phyloP scores from a whole-genome alignment of 2,888 invertebrate species.

The Biston stratarius region DNA sequence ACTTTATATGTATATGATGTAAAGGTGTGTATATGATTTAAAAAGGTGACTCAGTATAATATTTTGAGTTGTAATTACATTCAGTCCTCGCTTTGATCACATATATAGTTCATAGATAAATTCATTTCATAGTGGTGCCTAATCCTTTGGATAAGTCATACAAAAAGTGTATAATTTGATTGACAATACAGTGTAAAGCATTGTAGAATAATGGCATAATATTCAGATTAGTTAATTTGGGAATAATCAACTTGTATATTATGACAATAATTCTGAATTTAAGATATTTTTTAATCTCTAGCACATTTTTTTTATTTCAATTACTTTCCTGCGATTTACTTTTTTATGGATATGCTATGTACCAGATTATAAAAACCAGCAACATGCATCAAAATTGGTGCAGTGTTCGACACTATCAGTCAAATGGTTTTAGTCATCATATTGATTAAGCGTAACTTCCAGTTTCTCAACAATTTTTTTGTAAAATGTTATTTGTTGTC shows the following conservation, averaged over 20 bases:
- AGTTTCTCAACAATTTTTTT: slow-evolving; percentile 92
- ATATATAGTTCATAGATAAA: slow-evolving; percentile 56
- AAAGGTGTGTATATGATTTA: not conserved
- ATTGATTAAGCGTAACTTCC: slow-evolving; percentile 85
- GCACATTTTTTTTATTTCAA: slow-evolving; percentile 1
- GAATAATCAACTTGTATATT: slow-evolving; percentile 7
- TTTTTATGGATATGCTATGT: slow-evolving; percentile 14
- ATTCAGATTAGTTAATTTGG: slow-evolving; percentile 20
- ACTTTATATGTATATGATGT: not conserved
- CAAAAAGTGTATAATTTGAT: slow-evolving; percentile 37
- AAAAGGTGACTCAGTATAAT: not conserved
- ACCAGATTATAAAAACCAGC: slow-evolving; percentile 26
- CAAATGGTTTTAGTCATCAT: slow-evolving; percentile 69
- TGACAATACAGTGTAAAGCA: slow-evolving; percentile 34
- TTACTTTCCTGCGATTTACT: not conserved
- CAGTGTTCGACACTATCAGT: slow-evolving; percentile 42
- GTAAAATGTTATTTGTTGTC: slow-evolving; percentile 97
- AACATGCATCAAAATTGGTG: slow-evolving; percentile 13
- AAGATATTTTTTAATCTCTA: slow-evolving; percentile 19
- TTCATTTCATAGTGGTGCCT: slow-evolving; percentile 62
- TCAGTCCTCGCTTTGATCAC: slow-evolving; percentile 79
- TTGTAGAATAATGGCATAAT: slow-evolving; percentile 22
- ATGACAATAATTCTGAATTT: slow-evolving; percentile 14
- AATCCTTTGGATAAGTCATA: slow-evolving; percentile 68
- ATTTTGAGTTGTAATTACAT: slow-evolving; percentile 48